Percentiles rank a stretch among this genome's conserved stretches.
phyloP scores from a whole-genome alignment of 2,888 invertebrate genomes.

The Standfussiana lucernea region DNA sequence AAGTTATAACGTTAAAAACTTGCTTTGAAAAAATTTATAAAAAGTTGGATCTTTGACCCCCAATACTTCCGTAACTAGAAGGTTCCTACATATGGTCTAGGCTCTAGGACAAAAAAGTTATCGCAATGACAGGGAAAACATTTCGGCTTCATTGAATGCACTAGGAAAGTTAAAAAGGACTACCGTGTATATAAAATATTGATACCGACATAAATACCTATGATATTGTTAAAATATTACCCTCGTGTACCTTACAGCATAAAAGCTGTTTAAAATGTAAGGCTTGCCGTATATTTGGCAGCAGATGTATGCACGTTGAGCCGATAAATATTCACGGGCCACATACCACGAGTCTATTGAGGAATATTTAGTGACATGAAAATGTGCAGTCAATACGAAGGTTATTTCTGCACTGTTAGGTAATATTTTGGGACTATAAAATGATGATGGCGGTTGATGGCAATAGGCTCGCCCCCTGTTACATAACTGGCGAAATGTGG shows the following conservation, averaged over 20 bases:
- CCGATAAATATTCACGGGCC: slow-evolving; percentile 53
- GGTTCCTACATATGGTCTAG: no score
- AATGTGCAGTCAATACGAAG: slow-evolving; percentile 27
- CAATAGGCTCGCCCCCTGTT: no score
- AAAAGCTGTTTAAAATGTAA: slow-evolving; percentile 58
- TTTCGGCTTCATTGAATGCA: no score
- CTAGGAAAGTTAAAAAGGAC: no score
- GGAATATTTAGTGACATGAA: slow-evolving; percentile 56
- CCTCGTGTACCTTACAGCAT: slow-evolving; percentile 32
- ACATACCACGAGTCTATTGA: slow-evolving; percentile 36
- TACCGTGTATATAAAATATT: neutral
- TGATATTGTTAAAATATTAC: slow-evolving; percentile 28
- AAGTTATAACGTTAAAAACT: no score
- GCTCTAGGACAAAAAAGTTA: no score
- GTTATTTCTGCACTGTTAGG: slow-evolving; percentile 4
- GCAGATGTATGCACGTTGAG: slow-evolving; percentile 53
- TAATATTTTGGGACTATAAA: neutral
- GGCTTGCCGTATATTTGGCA: slow-evolving; percentile 53
- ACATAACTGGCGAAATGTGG: no score
- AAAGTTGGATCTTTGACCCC: no score
- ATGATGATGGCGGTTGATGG: no score
- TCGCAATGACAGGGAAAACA: no score
- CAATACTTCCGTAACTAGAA: no score
- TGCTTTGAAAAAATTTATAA: no score
- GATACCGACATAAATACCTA: neutral